phyloP scores from a whole-genome alignment of 1,140 invertebrate genomes.

The Lanistes nyassanus region DNA sequence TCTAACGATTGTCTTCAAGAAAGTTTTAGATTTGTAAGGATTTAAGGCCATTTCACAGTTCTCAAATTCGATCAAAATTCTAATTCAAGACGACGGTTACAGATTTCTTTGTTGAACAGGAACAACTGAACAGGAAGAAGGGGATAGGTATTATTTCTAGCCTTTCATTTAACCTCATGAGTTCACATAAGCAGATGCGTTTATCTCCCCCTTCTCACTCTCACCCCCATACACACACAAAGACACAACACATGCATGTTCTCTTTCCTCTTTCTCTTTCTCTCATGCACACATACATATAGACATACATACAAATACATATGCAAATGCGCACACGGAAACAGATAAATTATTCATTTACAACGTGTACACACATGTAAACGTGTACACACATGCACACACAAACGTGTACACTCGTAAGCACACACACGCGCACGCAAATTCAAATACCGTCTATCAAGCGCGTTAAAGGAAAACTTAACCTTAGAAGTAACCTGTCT shows the following conservation, averaged over 20 bases:
- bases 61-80: no score
- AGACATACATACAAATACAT: not conserved
- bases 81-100: not conserved
- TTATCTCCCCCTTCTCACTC: not conserved
- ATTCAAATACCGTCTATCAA: not conserved
- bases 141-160: not conserved
- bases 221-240: slow-evolving; percentile 2
- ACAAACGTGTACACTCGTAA: slow-evolving; percentile 12
- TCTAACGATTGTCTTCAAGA: no score
- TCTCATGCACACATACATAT: slow-evolving; percentile 13
- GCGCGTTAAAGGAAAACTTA: no score
- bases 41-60: no score
- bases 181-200: slow-evolving; percentile 7
- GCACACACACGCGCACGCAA: slow-evolving; percentile 1
- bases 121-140: not conserved
- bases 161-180: not conserved
- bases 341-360: not conserved
- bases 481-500: no score
- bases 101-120: not conserved
- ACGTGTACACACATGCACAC: slow-evolving; percentile 8
- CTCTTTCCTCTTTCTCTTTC: not conserved
- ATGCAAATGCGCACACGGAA: not conserved
- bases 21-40: no score
- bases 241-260: not conserved
- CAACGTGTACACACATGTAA: slow-evolving; percentile 2